Percentiles rank a stretch among this genome's conserved stretches.
Conservation (phyloP, 1,140 invertebrate species). For the Heliconius himera region DNA sequence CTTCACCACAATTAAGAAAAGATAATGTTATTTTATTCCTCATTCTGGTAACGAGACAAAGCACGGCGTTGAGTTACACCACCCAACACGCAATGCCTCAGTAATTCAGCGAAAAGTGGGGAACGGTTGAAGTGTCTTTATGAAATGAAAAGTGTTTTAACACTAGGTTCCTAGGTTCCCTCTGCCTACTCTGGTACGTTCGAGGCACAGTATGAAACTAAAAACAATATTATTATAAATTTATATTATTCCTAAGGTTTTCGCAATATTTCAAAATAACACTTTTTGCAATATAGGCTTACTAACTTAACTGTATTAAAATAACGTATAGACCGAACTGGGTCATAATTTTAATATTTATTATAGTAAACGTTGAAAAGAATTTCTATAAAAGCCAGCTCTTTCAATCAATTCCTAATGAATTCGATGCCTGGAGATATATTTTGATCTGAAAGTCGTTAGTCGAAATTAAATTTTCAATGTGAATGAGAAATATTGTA, state of each 20-base stretch:
- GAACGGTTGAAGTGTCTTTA: no score
- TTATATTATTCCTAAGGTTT: neutral
- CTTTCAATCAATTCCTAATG: conserved; percentile 11
- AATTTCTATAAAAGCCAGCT: conserved; percentile 11
- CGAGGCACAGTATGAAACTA: no score
- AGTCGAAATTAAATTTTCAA: conserved; percentile 6
- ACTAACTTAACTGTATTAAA: neutral
- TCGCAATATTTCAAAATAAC: neutral
- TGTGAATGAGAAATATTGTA: neutral
- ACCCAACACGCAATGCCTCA: no score
- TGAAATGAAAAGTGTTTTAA: no score
- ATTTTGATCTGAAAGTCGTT: conserved; percentile 14
- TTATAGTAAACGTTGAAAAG: conserved; percentile 7
- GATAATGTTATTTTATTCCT: no score
- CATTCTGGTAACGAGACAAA: no score
- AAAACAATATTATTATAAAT: neutral
- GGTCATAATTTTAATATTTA: conserved; percentile 16
- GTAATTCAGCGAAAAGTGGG: no score
- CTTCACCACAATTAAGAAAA: no score
- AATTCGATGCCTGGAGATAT: conserved; percentile 7
- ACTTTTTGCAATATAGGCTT: neutral
- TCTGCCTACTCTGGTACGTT: no score
- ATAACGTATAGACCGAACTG: neutral
- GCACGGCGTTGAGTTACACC: no score
- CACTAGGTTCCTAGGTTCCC: no score